Evolutionary conservation across 2,797 vertebrate species (phyloP), one percentile per base, ranked within the genome.

Genomic region (Acropternis orthonyx): DNA sequence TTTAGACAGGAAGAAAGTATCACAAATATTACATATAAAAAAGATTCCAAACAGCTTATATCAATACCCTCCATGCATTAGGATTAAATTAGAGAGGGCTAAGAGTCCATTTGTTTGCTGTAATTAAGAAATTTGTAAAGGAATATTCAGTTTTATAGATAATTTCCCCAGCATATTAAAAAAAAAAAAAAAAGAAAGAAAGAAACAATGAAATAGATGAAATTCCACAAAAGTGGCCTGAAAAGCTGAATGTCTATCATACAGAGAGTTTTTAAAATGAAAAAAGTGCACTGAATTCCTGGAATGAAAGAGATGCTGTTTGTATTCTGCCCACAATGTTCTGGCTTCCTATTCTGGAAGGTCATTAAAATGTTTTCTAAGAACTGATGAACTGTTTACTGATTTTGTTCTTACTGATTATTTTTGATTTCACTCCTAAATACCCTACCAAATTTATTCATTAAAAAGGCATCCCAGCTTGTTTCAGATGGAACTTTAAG

Each of bases 391-490:
- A 86, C 48, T 92, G 44, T 93, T 94, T 90, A 75, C 76, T 81
- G 66, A 88, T 86, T 94, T 93, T 83, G 51, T 86, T 91, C 54
- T 92, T 78, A 72, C 73, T 84, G 72, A 87, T 83, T 92, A 77
- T 88, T 77, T n/a, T 77, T 68, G 43, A 81, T 91, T 84, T 85
- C 41, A 86, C 76, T 84, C 66, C 63, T 89, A 93, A 96, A 96
- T 83, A 93, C 44, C 68, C 34, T 90, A 90, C 68, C 26, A 85
- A 97, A 95, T 37, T 75, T 92, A 93, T 91, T 95, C 32, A 76
- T 96, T 95, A 94, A 87, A 95, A 97, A 95, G 82, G 85, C 65
- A 89, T 96, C 89, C 94, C 85, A 95, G 61, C 56, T 94, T 96
- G 89, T 94, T 97, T 96, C 83, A 92, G 14, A 88, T 93, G 88